Evolutionary conservation across 2,888 invertebrate species (phyloP), one percentile per base, ranked within the genome.

Genomic region (Timema podura): DNA sequence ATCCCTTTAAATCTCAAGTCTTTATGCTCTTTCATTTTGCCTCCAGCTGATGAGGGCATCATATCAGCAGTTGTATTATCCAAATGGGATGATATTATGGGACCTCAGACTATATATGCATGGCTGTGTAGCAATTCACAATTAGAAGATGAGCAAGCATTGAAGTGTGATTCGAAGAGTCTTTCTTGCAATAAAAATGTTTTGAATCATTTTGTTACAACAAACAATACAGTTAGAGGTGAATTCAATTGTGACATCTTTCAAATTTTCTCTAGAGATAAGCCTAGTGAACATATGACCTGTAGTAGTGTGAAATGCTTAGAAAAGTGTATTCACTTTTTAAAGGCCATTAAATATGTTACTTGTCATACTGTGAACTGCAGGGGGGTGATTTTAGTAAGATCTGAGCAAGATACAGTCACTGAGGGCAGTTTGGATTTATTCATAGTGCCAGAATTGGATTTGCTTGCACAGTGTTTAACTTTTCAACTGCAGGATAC

Each of bases 1-100:
- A 11, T 45, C 51, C 49, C 45, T 66, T 44, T n/a, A 0, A 11
- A 11, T 10, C 44, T 64, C 13, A 70, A 48, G 46, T 70, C 67
- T 48, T 67, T 68, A 45, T 74, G 68, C 68, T 74, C 75, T 8
- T 69, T 71, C 71, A 68, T 72, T 30, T 67, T 75, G 44, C 74
- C 75, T 9, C 15, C 67, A 46, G 68, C 67, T 30, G 74, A 73
- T 45, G 71, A 72, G 9, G 71, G 61, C 67, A 69, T 74, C 48
- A 16, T 75, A 54, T 70, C 68, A 57, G 74, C 71, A 10, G 64
- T 75, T 13, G 71, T 75, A 48, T 68, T 75, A 13, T 74, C 75
- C 6, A 73, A 71, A 59, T 75, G 75, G 75, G 75, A 75, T 71
- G 75, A 75, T 66, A 74, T 75, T 15, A 73, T 75, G 70, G 75